Conservation (phyloP, 2,888 invertebrate genomes). For the Tryphoninae sp. region DNA sequence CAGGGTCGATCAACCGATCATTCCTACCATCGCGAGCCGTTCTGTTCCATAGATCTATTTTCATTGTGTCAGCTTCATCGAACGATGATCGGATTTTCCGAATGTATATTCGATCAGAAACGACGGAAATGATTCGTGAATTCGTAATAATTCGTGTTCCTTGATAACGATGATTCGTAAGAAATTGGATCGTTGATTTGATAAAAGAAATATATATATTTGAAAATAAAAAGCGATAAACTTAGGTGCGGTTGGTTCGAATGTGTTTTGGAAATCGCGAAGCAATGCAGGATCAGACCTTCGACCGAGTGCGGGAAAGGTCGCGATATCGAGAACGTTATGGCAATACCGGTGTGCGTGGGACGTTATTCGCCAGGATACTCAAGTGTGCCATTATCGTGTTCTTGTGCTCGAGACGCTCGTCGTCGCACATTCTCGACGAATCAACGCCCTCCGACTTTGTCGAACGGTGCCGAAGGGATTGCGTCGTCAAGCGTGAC, state of each 20-base stretch:
- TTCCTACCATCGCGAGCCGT: not conserved
- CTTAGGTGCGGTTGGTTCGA: not conserved
- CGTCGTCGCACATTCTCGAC: constrained; percentile 60
- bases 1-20: not conserved
- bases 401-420: constrained; percentile 63
- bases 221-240: not conserved
- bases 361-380: constrained; percentile 32
- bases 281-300: constrained; percentile 32
- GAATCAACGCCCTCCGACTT: constrained; percentile 71
- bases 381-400: constrained; percentile 66
- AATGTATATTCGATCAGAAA: not conserved
- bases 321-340: constrained; percentile 47
- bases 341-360: constrained; percentile 31
- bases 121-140: not conserved
- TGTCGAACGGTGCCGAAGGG: constrained; percentile 75
- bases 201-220: not conserved
- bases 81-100: not conserved
- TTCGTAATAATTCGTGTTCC: not conserved
- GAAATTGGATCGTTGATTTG: not conserved
- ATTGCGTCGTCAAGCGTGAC: constrained; percentile 74
- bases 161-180: not conserved
- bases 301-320: constrained; percentile 53
- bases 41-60: not conserved
- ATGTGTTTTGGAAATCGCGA: not conserved
- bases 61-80: not conserved